phyloP scores from a whole-genome alignment of 2,888 invertebrate genomes.

The Hyles lineata region DNA sequence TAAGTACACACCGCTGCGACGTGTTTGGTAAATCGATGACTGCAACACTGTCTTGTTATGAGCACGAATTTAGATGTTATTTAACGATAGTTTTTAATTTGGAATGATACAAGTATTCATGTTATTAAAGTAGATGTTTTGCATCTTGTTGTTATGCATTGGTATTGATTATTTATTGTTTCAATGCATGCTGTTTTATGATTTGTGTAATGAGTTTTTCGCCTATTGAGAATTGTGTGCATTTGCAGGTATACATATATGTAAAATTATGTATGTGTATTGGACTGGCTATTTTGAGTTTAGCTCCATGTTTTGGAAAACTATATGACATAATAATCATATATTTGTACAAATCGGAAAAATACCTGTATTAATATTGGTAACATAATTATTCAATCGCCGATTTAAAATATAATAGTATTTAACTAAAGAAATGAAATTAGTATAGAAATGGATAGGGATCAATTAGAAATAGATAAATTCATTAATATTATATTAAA shows the following conservation, averaged over 20 bases:
- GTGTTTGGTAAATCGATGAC: neutral
- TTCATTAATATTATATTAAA: too few species aligned
- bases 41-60: neutral
- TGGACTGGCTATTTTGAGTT: neutral
- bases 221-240: neutral
- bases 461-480: too few species aligned
- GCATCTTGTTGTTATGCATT: neutral
- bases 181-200: conserved; percentile 8
- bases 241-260: neutral
- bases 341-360: too few species aligned
- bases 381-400: too few species aligned
- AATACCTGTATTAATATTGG: too few species aligned
- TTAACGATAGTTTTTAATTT: neutral
- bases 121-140: neutral
- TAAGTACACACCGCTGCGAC: neutral
- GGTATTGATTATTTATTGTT: neutral
- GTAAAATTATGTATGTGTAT: neutral
- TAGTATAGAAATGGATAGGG: neutral
- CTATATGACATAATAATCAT: too few species aligned
- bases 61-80: neutral
- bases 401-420: neutral
- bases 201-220: neutral
- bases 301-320: too few species aligned
- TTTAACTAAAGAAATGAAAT: neutral
- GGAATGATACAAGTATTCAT: neutral